phyloP scores from a whole-genome alignment of 2,113 vertebrate species.

The Solenodon paradoxus region DNA sequence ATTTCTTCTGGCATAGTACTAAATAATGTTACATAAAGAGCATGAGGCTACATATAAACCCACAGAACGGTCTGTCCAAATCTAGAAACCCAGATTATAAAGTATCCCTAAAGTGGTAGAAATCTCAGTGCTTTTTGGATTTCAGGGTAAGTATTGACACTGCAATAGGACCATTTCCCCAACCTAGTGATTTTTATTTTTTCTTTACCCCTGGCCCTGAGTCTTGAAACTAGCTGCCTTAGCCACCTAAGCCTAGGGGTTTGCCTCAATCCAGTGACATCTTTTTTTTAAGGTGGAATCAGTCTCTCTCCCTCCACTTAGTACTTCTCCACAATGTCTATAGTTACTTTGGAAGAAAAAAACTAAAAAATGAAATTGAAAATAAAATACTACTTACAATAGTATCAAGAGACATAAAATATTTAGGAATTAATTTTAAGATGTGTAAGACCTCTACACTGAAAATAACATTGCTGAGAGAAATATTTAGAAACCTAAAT shows the following conservation, averaged over 20 bases:
- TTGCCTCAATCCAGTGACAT: too few relatives aligned
- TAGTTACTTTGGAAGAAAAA: neutral
- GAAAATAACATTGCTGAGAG: neutral
- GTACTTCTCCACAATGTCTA: neutral
- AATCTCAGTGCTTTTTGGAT: neutral
- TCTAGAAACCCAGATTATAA: neutral
- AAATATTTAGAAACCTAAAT: neutral
- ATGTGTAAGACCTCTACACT: neutral
- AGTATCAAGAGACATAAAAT: neutral
- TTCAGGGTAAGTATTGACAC: neutral
- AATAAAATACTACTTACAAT: too few relatives aligned
- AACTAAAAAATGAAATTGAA: too few relatives aligned
- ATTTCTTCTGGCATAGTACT: neutral
- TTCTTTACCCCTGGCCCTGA: too few relatives aligned
- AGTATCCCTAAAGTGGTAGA: neutral
- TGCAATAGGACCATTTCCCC: neutral
- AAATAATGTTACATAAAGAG: slow-evolving; percentile 6
- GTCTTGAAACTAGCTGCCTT: too few relatives aligned
- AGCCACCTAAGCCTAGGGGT: too few relatives aligned
- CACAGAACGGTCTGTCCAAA: neutral
- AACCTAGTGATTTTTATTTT: neutral
- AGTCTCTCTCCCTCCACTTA: too few relatives aligned
- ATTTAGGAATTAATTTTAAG: neutral
- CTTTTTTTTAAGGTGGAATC: too few relatives aligned
- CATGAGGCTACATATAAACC: neutral